Conservation (phyloP, 2,888 invertebrate species). For the Dioctria linearis region DNA sequence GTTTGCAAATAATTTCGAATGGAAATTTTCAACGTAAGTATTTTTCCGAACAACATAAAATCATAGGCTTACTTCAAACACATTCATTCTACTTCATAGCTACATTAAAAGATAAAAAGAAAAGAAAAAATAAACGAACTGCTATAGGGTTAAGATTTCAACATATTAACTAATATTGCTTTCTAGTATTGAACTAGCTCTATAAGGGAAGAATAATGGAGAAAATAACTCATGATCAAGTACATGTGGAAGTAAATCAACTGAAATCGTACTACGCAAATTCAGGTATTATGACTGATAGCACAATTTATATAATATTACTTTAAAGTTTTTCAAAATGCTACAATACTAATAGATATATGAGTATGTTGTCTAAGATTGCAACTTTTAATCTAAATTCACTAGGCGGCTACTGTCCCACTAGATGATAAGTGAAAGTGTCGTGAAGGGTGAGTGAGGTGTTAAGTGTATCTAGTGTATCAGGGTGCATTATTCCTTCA, state of each 20-base stretch:
- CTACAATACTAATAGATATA: conserved; percentile 21
- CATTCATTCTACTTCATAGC: not conserved
- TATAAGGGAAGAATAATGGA: conserved; percentile 15
- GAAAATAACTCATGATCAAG: conserved; percentile 29
- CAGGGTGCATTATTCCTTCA: not conserved
- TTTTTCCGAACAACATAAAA: too few species aligned
- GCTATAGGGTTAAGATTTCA: too few species aligned
- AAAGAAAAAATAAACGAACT: not conserved
- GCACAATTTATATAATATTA: conserved; percentile 22
- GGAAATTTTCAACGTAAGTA: too few species aligned
- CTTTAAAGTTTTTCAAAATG: conserved; percentile 13
- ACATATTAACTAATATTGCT: not conserved
- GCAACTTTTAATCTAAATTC: conserved; percentile 25
- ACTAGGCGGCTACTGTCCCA: conserved; percentile 41
- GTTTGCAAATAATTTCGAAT: too few species aligned
- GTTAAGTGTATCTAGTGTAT: conserved; percentile 33
- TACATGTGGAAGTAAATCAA: conserved; percentile 21
- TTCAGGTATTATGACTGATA: conserved; percentile 55
- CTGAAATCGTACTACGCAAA: conserved; percentile 34
- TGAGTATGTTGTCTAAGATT: conserved; percentile 18
- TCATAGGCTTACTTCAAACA: not conserved
- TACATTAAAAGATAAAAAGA: not conserved
- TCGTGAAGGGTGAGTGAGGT: conserved; percentile 32
- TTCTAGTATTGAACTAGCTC: conserved; percentile 1
- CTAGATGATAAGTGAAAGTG: conserved; percentile 26